phyloP scores from a whole-genome alignment of 2,888 invertebrate genomes.

The Oxycera nigricornis region DNA sequence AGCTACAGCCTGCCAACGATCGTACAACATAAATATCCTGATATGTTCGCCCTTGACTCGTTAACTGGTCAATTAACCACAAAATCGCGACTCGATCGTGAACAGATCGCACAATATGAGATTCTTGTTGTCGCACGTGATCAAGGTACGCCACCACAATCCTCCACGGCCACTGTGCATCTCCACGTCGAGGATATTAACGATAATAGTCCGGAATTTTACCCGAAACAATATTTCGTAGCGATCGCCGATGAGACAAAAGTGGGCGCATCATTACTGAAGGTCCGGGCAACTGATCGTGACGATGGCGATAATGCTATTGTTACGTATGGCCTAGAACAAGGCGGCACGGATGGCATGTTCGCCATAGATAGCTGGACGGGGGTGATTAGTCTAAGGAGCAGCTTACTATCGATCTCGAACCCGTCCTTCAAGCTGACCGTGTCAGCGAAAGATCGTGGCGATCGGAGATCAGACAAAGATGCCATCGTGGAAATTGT shows the following conservation, averaged over 20 bases:
- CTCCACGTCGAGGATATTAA: conserved; percentile 86
- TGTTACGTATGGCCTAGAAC: conserved; percentile 77
- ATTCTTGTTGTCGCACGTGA: conserved; percentile 88
- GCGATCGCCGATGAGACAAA: conserved; percentile 74
- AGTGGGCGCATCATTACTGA: conserved; percentile 71
- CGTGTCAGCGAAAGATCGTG: conserved; percentile 82
- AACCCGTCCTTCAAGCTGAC: conserved; percentile 76
- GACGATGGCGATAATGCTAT: conserved; percentile 90
- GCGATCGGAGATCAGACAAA: conserved; percentile 74
- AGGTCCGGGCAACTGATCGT: conserved; percentile 81
- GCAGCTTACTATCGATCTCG: conserved; percentile 69
- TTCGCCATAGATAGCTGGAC: conserved; percentile 81
- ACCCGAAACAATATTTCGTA: conserved; percentile 86
- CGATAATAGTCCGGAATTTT: conserved; percentile 91
- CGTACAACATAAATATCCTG: conserved; percentile 81
- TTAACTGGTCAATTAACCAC: conserved; percentile 86
- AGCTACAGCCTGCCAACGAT: conserved; percentile 81
- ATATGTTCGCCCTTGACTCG: conserved; percentile 82
- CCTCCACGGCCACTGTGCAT: conserved; percentile 86
- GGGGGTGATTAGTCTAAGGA: conserved; percentile 76
- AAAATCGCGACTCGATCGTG: conserved; percentile 79
- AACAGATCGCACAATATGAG: conserved; percentile 78
- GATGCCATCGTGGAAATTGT: conserved; percentile 84
- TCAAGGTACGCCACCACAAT: conserved; percentile 88
- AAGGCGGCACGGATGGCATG: conserved; percentile 76